These are phyloP conservation scores for Malthinus seriepunctatus DNA, from an alignment of 2,888 invertebrate species.

Conservation along the genomic window DNA sequence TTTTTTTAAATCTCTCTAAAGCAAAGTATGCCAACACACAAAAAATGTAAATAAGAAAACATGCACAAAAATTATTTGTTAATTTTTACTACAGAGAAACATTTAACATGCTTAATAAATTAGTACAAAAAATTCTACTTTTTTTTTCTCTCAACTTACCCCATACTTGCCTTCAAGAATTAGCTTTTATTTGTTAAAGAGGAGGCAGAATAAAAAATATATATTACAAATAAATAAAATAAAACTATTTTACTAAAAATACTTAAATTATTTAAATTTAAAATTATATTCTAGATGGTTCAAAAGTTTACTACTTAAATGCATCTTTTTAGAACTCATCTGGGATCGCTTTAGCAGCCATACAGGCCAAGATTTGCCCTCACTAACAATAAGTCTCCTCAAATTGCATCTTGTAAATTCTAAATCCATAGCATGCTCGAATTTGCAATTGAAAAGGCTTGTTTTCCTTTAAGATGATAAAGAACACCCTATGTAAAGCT, in stretches of 20 bases:
- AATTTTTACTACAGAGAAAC: conserved; percentile 1
- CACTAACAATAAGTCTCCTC: no score
- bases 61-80: conserved; percentile 3
- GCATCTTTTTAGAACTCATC: no score
- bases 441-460: no score
- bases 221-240: conserved; percentile 17
- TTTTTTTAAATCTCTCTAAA: conserved; percentile 1
- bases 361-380: no score
- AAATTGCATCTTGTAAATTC: no score
- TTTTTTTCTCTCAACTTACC: conserved; percentile 34
- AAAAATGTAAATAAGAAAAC: background rate
- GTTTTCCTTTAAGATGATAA: no score
- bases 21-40: background rate
- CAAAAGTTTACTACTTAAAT: no score
- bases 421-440: no score
- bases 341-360: no score
- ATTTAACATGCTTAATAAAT: conserved; percentile 7
- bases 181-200: conserved; percentile 45
- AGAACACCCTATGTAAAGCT: no score
- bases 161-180: conserved; percentile 43
- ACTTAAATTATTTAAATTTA: background rate
- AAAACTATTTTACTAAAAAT: background rate
- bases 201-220: conserved; percentile 23
- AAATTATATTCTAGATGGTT: no score
- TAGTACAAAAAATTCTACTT: background rate